Evolutionary conservation across 2,797 vertebrate species (phyloP), one percentile per base, ranked within the genome.

Genomic region (Phrynocephalus vlangalii): DNA sequence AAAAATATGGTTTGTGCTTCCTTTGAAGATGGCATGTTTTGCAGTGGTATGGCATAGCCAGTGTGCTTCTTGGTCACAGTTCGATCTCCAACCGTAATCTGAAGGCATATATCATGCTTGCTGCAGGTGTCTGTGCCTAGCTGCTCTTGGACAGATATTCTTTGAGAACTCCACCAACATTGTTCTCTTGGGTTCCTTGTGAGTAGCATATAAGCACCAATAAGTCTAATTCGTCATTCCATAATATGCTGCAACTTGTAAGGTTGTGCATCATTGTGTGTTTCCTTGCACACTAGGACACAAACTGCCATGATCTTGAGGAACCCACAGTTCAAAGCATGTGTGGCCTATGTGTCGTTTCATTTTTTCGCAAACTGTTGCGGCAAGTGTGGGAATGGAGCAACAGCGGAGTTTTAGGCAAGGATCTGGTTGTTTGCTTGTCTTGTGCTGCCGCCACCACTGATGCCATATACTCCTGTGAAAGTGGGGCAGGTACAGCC

Each of bases 241-340:
- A 77, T 86, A 83, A 89, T 50, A 66, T 0, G 3, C 87, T 85
- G 72, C 72, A 87, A 85, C 86, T 66, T 52, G 44, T 76, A 0
- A 90, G 60, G 86, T 76, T 72, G 0, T 15, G 90, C 83, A 24
- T 80, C 48, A 0, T 0, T 48, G 52, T 24, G 0, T 71, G 88
- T 67, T 84, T 87, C 89, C 88, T 88, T 90, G 79, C 84, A 5
- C 11, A 68, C 88, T 89, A 90, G 24, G 85, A 82, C 68, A 75
- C 91, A 73, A 60, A 79, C 6, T 90, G 89, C 90, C 89, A 86
- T 86, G 84, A 15, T 77, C 82, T 63, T 0, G n/a, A 88, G 48
- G 87, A 92, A 86, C 85, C 24, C 1, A 10, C 0, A 1, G 83
- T 71, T 90, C 70, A 15, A n/a, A 15, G 8, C 24, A 9, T 0